phyloP scores from a whole-genome alignment of 1,140 invertebrate genomes.

The Diorhabda elongata region DNA sequence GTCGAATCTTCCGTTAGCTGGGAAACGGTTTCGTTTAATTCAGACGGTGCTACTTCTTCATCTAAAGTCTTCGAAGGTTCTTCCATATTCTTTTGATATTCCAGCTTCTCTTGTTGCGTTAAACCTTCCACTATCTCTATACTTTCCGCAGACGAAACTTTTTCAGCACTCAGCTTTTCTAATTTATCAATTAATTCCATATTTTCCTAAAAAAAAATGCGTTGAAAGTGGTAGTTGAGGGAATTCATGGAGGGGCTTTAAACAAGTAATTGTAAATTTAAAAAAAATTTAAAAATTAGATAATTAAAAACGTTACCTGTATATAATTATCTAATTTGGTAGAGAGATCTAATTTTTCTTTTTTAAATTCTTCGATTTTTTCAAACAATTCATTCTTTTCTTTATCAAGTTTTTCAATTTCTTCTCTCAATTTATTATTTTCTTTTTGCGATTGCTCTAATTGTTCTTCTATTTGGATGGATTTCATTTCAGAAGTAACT shows the following conservation, averaged over 20 bases:
- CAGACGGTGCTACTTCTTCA: slow-evolving; percentile 31
- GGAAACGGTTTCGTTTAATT: slow-evolving; percentile 52
- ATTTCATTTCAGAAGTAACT: slow-evolving; percentile 66
- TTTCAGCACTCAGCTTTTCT: slow-evolving; percentile 62
- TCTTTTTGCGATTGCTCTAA: slow-evolving; percentile 53
- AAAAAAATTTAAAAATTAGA: slow-evolving; percentile 12
- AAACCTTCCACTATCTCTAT: slow-evolving; percentile 65
- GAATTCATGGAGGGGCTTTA: too few species aligned
- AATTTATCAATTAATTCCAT: slow-evolving; percentile 63
- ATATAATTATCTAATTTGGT: slow-evolving; percentile 59
- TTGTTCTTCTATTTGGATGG: slow-evolving; percentile 66
- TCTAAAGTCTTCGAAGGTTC: slow-evolving; percentile 32
- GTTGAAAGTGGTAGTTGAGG: too few species aligned
- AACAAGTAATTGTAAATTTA: slow-evolving; percentile 14
- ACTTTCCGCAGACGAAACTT: slow-evolving; percentile 63
- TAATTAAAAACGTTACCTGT: slow-evolving; percentile 39
- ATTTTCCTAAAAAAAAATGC: slow-evolving; percentile 58
- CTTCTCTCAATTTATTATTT: slow-evolving; percentile 43
- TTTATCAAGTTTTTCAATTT: slow-evolving; percentile 48
- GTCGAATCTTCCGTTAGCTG: slow-evolving; percentile 55
- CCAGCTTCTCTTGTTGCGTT: slow-evolving; percentile 58
- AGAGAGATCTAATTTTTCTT: slow-evolving; percentile 55
- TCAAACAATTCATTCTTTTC: slow-evolving; percentile 53
- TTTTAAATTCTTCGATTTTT: slow-evolving; percentile 54
- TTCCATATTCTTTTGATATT: slow-evolving; percentile 42